phyloP scores from a whole-genome alignment of 2,797 vertebrate species.

The Myiothlypis coronata region DNA sequence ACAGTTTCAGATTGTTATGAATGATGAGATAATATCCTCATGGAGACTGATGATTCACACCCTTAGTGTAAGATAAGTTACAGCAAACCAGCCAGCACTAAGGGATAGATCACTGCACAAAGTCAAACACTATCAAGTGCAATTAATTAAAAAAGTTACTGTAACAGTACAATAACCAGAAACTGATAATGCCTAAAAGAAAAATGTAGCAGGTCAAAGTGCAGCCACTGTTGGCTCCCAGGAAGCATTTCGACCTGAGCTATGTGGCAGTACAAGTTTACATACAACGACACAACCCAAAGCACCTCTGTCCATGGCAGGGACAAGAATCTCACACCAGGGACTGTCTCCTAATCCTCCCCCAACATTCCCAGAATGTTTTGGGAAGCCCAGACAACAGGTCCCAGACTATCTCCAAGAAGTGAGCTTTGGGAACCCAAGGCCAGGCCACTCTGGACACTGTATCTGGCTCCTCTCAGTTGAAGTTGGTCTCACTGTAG shows the following conservation, averaged over 20 bases:
- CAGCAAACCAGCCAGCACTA: background rate
- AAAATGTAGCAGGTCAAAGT: background rate
- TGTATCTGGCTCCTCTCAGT: background rate
- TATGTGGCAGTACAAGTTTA: background rate
- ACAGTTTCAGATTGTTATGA: background rate
- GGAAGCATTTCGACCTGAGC: background rate
- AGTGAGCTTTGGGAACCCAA: background rate
- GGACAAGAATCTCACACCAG: rapidly evolving
- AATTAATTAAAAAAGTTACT: background rate
- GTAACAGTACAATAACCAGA: background rate
- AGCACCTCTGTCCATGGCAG: rapidly evolving
- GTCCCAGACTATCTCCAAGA: background rate
- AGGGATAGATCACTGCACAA: background rate
- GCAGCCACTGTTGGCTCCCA: background rate
- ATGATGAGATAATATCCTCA: background rate
- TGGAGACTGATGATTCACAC: background rate
- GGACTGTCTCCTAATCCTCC: background rate
- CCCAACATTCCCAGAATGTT: background rate
- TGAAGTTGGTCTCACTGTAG: background rate
- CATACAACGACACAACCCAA: rapidly evolving
- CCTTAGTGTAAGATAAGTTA: background rate
- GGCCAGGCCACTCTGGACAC: background rate
- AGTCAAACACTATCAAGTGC: background rate
- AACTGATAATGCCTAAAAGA: background rate
- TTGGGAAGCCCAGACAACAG: background rate